These are phyloP conservation scores for Eumaeus atala DNA, from an alignment of 1,140 invertebrate genomes.

Conservation along the genomic window DNA sequence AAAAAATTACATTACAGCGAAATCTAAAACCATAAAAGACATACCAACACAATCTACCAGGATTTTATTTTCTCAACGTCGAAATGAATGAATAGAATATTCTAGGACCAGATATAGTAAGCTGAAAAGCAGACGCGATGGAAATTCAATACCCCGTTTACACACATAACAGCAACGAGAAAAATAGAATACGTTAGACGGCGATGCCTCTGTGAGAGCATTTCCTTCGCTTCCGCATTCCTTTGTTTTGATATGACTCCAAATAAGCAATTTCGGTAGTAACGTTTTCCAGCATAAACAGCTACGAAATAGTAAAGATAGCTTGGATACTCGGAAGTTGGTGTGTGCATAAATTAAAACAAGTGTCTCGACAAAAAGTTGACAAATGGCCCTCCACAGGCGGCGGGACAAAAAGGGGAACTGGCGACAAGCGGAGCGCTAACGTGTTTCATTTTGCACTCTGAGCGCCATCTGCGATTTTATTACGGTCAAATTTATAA, in stretches of 20 bases:
- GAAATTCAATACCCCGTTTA: slow-evolving; percentile 8
- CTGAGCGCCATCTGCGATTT: slow-evolving; percentile 63
- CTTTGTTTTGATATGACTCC: not conserved
- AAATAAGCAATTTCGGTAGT: slow-evolving; percentile 5
- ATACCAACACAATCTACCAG: too few species aligned
- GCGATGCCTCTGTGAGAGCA: slow-evolving; percentile 1
- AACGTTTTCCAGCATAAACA: slow-evolving; percentile 31
- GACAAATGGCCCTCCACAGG: slow-evolving; percentile 68
- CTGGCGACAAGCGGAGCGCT: slow-evolving; percentile 59
- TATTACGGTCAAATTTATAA: slow-evolving; percentile 48
- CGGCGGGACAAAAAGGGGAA: slow-evolving; percentile 62
- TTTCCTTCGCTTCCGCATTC: not conserved
- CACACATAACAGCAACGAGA: slow-evolving; percentile 3
- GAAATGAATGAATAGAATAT: too few species aligned
- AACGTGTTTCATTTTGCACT: slow-evolving; percentile 70
- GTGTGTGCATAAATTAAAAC: slow-evolving; percentile 71
- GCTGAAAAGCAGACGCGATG: slow-evolving; percentile 2
- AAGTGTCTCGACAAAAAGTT: slow-evolving; percentile 70
- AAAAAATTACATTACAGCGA: too few species aligned
- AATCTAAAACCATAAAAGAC: too few species aligned
- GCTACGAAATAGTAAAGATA: slow-evolving; percentile 63
- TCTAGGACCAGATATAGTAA: not conserved
- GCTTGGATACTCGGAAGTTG: slow-evolving; percentile 50
- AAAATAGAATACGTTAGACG: slow-evolving; percentile 3
- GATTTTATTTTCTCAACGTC: too few species aligned